Conservation (phyloP, 1,140 invertebrate genomes). For the Oedothorax gibbosus region DNA sequence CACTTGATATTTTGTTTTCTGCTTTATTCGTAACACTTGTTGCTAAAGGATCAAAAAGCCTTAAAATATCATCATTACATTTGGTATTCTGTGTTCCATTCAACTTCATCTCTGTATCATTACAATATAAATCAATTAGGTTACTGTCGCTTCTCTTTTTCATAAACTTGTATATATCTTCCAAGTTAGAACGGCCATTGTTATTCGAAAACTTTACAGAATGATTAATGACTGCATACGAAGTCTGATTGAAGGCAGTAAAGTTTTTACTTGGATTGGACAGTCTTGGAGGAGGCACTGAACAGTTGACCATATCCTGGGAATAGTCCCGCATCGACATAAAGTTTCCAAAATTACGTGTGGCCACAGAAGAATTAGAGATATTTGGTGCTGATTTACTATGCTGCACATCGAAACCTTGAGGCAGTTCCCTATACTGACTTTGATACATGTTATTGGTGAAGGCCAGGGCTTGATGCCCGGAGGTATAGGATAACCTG, state of each 20-base stretch:
- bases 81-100: conserved; percentile 9
- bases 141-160: conserved; percentile 63
- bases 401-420: conserved; percentile 39
- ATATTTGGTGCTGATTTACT: conserved; percentile 47
- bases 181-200: conserved; percentile 38
- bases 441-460: conserved; percentile 45
- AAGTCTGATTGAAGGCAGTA: not conserved
- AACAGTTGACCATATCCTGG: conserved; percentile 17
- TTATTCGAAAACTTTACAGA: conserved; percentile 26
- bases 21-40: not conserved
- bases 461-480: conserved; percentile 25
- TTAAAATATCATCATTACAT: conserved; percentile 59
- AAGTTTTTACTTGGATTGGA: conserved; percentile 43
- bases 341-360: not conserved
- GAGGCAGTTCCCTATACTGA: not conserved
- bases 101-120: conserved; percentile 39
- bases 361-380: not conserved
- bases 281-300: conserved; percentile 5
- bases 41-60: conserved; percentile 62
- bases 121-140: conserved; percentile 62
- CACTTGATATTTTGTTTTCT: not conserved
- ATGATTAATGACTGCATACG: conserved; percentile 41
- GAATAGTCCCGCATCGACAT: not conserved
- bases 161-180: conserved; percentile 59
- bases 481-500: not conserved